phyloP scores from a whole-genome alignment of 1,140 invertebrate genomes.

The Potamilus streckersoni region DNA sequence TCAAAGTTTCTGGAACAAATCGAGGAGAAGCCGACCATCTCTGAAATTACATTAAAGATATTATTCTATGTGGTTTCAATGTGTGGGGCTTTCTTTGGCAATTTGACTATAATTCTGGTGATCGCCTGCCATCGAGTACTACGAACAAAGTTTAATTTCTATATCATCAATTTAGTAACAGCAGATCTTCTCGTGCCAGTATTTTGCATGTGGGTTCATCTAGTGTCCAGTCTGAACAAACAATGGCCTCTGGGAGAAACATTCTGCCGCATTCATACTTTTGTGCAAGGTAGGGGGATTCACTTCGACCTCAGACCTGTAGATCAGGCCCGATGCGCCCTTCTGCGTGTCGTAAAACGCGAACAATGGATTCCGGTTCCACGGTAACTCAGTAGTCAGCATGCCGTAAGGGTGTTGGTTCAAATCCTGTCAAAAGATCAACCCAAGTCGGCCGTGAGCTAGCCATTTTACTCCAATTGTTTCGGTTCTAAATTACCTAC shows the following conservation, averaged over 20 bases:
- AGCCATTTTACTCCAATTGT: no score
- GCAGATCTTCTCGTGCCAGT: conserved; percentile 83
- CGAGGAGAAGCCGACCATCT: conserved; percentile 10
- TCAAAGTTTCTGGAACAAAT: no score
- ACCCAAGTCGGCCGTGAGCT: no score
- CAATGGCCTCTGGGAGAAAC: conserved; percentile 66
- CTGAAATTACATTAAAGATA: conserved; percentile 48
- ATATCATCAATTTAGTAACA: conserved; percentile 90
- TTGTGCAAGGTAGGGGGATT: conserved; percentile 68
- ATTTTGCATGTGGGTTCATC: conserved; percentile 71
- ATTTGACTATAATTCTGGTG: conserved; percentile 49
- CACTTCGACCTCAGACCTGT: no score
- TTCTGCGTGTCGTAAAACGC: no score
- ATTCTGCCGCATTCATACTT: conserved; percentile 70
- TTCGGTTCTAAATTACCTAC: no score
- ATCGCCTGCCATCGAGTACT: conserved; percentile 43
- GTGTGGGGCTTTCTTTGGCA: conserved; percentile 45
- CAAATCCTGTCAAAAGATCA: no score
- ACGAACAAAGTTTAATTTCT: conserved; percentile 79
- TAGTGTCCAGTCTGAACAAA: conserved; percentile 55
- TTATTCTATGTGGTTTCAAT: conserved; percentile 50
- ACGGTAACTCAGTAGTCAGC: no score
- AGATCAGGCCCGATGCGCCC: no score
- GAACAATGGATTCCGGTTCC: no score
- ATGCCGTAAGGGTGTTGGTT: no score